These are phyloP conservation scores for Crepidodera aurea DNA, from an alignment of 2,888 invertebrate species.

Conservation along the genomic window DNA sequence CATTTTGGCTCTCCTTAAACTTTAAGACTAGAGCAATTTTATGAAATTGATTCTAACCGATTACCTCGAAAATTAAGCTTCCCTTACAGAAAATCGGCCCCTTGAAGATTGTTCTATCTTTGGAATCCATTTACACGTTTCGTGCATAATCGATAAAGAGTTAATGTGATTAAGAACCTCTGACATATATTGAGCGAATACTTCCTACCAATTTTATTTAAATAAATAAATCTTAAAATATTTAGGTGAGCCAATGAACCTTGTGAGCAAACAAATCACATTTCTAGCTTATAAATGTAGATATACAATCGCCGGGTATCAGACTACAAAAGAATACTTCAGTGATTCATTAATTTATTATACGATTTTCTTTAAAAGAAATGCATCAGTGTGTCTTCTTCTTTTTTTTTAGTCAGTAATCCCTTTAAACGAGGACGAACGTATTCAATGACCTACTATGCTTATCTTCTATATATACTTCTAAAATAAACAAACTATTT, in stretches of 20 bases:
- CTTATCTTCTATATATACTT: constrained; percentile 34
- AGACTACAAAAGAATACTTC: neutral
- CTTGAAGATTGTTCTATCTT: too few species aligned
- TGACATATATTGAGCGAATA: too few species aligned
- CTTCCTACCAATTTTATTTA: too few species aligned
- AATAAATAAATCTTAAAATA: neutral
- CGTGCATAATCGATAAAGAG: too few species aligned
- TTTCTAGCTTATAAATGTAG: neutral
- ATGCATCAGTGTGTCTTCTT: neutral
- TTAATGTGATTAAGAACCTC: too few species aligned
- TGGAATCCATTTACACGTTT: too few species aligned
- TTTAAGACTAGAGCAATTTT: too few species aligned
- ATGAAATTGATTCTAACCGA: too few species aligned
- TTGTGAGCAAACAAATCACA: neutral
- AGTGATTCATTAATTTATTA: neutral
- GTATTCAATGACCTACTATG: constrained; percentile 33
- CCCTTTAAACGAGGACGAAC: constrained; percentile 24
- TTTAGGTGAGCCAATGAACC: neutral
- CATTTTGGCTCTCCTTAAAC: too few species aligned
- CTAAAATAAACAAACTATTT: constrained; percentile 31
- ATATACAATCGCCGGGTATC: neutral
- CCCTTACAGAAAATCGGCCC: too few species aligned
- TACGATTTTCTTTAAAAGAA: neutral
- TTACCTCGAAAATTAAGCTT: too few species aligned
- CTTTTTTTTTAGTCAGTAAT: constrained; percentile 2